phyloP scores from a whole-genome alignment of 2,797 vertebrate species.

The Scolopax bukidnonensis region DNA sequence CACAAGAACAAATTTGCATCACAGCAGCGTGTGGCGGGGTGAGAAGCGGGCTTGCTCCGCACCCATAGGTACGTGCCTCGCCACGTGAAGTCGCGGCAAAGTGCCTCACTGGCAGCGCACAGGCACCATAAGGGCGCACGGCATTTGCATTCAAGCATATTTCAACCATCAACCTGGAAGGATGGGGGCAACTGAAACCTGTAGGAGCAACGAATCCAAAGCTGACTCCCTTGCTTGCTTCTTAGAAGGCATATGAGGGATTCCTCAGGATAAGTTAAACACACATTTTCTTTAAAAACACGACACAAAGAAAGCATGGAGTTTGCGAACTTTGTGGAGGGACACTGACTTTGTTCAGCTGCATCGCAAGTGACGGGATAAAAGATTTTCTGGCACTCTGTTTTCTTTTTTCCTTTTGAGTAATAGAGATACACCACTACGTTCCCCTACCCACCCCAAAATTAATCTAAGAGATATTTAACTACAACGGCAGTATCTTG shows the following conservation, averaged over 20 bases:
- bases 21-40: neutral
- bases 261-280: neutral
- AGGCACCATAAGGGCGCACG: neutral
- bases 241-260: neutral
- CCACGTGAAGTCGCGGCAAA: neutral
- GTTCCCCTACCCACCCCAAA: neutral
- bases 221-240: neutral
- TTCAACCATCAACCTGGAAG: constrained; percentile 8
- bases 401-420: neutral
- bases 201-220: neutral
- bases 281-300: neutral
- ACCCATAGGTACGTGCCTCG: constrained; percentile 15
- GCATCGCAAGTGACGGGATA: neutral
- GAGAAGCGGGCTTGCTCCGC: constrained; percentile 27
- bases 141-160: constrained; percentile 15
- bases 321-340: neutral
- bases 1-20: constrained; percentile 51
- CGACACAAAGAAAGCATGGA: neutral
- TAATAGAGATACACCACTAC: neutral
- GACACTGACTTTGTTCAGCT: neutral
- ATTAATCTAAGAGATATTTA: neutral
- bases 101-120: neutral
- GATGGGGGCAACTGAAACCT: neutral
- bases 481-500: neutral
- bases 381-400: neutral